These are phyloP conservation scores for Hydropsyche betteni DNA, from an alignment of 2,888 invertebrate genomes.

Conservation along the genomic window DNA sequence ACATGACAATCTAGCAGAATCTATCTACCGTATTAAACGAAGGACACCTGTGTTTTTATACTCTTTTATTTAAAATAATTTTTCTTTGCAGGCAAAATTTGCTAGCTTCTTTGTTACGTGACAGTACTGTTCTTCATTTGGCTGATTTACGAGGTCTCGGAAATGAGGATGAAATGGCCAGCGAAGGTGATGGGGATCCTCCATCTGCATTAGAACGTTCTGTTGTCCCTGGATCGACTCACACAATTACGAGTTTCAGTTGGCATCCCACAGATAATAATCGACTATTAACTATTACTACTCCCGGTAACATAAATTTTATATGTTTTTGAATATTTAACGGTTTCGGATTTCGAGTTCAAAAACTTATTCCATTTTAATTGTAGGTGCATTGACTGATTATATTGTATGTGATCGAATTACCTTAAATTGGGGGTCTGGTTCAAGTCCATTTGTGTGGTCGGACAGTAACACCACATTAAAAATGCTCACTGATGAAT, in stretches of 20 bases:
- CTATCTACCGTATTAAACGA: no score
- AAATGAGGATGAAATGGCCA: constrained; percentile 62
- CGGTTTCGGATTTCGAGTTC: no score
- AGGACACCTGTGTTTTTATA: neutral
- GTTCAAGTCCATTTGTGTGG: constrained; percentile 75
- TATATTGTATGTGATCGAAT: constrained; percentile 83
- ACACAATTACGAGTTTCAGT: constrained; percentile 76
- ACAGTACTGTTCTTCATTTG: constrained; percentile 78
- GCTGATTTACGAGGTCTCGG: constrained; percentile 84
- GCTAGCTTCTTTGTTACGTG: constrained; percentile 82
- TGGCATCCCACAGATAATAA: constrained; percentile 90
- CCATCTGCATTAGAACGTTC: constrained; percentile 58
- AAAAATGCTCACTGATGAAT: constrained; percentile 67
- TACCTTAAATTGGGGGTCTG: constrained; percentile 82
- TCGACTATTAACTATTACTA: constrained; percentile 74
- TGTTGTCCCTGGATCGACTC: constrained; percentile 59
- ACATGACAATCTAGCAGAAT: no score
- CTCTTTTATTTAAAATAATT: constrained; percentile 14
- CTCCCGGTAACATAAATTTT: constrained; percentile 59
- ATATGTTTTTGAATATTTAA: neutral
- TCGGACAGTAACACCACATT: constrained; percentile 75
- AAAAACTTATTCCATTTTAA: neutral
- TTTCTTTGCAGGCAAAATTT: constrained; percentile 69
- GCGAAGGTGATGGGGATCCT: constrained; percentile 53
- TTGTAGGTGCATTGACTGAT: constrained; percentile 71